Base-by-base conservation (phyloP, 2,113 vertebrate species). In the Menidia beryllina region DNA sequence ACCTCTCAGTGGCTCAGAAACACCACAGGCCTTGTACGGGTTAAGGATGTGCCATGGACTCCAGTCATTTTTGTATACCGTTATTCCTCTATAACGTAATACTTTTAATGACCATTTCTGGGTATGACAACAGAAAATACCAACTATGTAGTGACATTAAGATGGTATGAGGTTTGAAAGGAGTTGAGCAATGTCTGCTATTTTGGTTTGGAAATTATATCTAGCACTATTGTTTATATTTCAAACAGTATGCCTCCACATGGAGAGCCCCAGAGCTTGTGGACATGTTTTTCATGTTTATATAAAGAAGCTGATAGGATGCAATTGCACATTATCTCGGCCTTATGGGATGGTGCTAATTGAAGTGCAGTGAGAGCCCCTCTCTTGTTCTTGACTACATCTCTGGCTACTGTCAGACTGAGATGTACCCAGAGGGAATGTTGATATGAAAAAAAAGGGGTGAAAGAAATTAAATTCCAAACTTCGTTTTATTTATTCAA, bases 321-420 rank as follows among this genome's bases (percentile, higher is more conserved):
- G 54, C 58, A 83, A 75, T 56, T 54, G 55, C 70, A 80, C 47
- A 78, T 77, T 84, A 86, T 87, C 86, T 74, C 60, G 63, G 84
- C 77, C 81, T 83, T 45, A 68, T 80, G 84, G 82, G 56, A 64
- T 75, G 72, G 85, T 83, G 87, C 82, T 91, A 90, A 91, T 87
- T 91, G 88, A 91, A 88, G 70, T 50, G 27, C 81, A 90, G 86
- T 80, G 71, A 79, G 45, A 70, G 58, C 52, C 50, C 60, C 54
- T 82, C 53, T 83, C 82, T 72, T 84, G 73, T 81, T 64, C 65
- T 79, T 79, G 72, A 61, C 62, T 56, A 45, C 12, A 26, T 81
- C 67, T 90, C 89, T 93, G 90, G 91, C 89, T 54, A 76, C 69
- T 82, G 69, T 92, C 85, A 82, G 57, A 49, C 49, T 39, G 24